Percentiles rank a stretch among this genome's conserved stretches.
phyloP scores from a whole-genome alignment of 2,113 vertebrate genomes.

The Prunella himalayana region DNA sequence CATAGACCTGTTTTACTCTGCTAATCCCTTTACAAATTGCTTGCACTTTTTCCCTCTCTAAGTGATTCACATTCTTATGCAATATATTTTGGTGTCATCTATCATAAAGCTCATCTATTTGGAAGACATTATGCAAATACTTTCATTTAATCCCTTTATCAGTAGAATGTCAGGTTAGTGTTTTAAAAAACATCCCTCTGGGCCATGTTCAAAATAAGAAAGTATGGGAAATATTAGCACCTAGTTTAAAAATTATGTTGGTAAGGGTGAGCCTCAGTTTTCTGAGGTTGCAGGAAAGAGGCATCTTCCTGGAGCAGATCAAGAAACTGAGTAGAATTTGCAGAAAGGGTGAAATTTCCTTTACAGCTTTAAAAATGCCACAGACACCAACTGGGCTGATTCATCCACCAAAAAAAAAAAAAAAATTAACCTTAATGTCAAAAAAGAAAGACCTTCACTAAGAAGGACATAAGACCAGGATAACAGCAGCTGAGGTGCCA shows the following conservation, averaged over 20 bases:
- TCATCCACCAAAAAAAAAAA: background rate
- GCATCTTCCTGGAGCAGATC: background rate
- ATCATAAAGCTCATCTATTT: conserved; percentile 11
- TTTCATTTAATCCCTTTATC: conserved; percentile 45
- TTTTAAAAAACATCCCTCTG: background rate
- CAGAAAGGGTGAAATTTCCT: background rate
- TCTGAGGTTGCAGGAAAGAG: background rate
- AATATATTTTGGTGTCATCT: conserved; percentile 16
- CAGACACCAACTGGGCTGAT: background rate
- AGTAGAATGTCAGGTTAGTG: conserved; percentile 20
- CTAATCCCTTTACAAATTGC: conserved; percentile 2
- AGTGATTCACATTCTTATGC: background rate
- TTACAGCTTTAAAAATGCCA: background rate
- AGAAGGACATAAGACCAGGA: background rate
- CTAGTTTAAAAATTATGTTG: background rate
- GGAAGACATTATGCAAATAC: conserved; percentile 24
- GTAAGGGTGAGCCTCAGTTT: background rate
- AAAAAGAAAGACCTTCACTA: background rate
- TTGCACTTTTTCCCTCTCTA: background rate
- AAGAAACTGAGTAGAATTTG: background rate
- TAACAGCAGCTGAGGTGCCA: background rate
- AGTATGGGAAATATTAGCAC: background rate
- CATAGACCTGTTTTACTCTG: background rate
- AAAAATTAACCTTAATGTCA: background rate
- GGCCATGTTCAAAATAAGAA: background rate